These are phyloP conservation scores for Sigmodon hispidus DNA, from an alignment of 2,113 vertebrate species.

Conservation along the genomic window DNA sequence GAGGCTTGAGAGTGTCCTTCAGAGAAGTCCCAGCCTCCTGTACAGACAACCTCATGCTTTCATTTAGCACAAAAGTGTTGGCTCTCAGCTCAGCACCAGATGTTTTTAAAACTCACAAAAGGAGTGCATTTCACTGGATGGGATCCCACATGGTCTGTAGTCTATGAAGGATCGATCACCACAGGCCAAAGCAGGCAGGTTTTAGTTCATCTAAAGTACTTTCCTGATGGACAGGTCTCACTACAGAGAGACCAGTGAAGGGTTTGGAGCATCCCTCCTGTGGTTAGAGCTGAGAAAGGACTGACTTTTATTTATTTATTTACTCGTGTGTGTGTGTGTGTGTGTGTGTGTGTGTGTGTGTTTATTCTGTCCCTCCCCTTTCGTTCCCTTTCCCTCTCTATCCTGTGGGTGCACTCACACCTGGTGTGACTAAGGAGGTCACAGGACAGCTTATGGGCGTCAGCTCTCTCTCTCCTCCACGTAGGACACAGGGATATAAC, in stretches of 20 bases:
- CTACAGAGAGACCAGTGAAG: not conserved
- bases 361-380: not conserved
- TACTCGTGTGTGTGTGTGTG: not conserved
- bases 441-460: not conserved
- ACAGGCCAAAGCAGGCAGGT: not conserved
- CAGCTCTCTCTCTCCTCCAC: not conserved
- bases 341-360: not conserved
- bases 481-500: not conserved
- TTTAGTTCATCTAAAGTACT: not conserved
- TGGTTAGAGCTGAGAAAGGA: not conserved
- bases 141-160: fast-evolving
- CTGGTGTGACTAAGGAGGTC: no score
- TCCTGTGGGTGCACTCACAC: not conserved
- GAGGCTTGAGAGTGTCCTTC: not conserved
- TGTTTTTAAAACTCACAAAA: slow-evolving; percentile 19
- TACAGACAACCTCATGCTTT: not conserved
- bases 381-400: not conserved
- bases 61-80: not conserved
- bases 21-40: not conserved
- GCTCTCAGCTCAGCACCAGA: not conserved
- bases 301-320: not conserved
- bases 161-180: not conserved
- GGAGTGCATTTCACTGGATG: not conserved
- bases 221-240: not conserved
- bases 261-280: not conserved